These are phyloP conservation scores for Carollia perspicillata DNA, from an alignment of 2,113 vertebrate genomes.

Conservation along the genomic window DNA sequence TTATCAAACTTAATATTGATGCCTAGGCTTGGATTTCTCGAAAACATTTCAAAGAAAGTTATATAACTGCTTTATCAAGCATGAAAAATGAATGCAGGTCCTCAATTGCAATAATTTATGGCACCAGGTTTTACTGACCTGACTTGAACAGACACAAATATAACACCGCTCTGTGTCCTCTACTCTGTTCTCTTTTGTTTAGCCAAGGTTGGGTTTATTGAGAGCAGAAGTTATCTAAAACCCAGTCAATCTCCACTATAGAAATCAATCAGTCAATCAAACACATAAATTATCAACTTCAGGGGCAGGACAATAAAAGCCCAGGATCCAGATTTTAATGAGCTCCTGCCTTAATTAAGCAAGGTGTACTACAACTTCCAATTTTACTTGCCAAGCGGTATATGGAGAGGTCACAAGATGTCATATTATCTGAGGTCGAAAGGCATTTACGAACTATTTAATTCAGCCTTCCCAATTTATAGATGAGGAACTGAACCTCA, in stretches of 20 bases:
- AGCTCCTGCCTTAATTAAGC: background rate
- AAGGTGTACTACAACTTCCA: background rate
- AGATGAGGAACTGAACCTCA: constrained; percentile 3
- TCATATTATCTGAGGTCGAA: background rate
- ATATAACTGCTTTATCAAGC: background rate
- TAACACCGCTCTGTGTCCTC: background rate
- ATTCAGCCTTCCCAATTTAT: background rate
- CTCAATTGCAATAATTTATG: background rate
- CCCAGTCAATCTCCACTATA: background rate
- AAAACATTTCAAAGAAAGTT: constrained; percentile 15
- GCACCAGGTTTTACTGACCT: background rate
- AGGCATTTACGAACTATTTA: constrained; percentile 6
- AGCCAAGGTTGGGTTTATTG: background rate
- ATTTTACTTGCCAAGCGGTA: background rate
- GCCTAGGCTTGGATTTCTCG: background rate
- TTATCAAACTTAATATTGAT: background rate
- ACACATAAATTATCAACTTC: background rate
- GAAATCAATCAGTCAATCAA: background rate
- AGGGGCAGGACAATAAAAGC: background rate
- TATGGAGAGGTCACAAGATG: background rate
- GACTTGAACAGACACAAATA: background rate
- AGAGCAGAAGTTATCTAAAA: background rate
- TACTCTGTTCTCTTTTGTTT: background rate
- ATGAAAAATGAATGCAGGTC: background rate
- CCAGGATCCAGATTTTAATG: background rate